Evolutionary conservation across 2,797 vertebrate genomes (phyloP).

Genomic region (Xenopus petersii): DNA sequence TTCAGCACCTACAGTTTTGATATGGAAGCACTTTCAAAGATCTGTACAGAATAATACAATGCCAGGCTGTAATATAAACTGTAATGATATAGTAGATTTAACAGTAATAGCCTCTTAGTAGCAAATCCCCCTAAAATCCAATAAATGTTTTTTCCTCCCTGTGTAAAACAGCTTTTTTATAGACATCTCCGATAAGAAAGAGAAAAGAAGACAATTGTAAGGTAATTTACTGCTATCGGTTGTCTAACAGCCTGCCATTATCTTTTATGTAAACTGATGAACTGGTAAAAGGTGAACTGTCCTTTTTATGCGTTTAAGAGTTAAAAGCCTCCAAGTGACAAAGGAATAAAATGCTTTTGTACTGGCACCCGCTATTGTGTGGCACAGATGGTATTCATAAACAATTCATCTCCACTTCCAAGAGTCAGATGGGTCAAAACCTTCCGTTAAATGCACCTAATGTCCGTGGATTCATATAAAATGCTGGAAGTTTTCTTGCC

Average conservation of each 20-base stretch:
- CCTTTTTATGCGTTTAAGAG: conserved; percentile 42
- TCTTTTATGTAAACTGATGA: conserved; percentile 6
- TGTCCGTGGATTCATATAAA: conserved; percentile 40
- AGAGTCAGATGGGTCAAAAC: conserved; percentile 38
- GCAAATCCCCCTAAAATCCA: conserved; percentile 8
- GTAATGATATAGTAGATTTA: background rate
- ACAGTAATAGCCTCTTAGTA: conserved; percentile 3
- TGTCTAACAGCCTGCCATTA: conserved; percentile 9
- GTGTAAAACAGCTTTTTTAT: background rate
- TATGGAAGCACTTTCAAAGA: conserved; percentile 12
- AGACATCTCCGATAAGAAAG: background rate
- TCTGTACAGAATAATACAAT: background rate
- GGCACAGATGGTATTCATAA: conserved; percentile 28
- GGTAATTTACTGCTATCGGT: conserved; percentile 16
- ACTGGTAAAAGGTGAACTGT: conserved; percentile 20
- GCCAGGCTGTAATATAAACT: conserved; percentile 6
- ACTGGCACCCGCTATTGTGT: conserved; percentile 33
- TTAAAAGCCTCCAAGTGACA: conserved; percentile 45
- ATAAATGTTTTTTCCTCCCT: background rate
- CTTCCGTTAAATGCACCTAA: conserved; percentile 43
- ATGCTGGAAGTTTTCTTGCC: conserved; percentile 35
- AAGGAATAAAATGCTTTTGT: conserved; percentile 43
- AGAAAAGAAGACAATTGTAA: conserved; percentile 2
- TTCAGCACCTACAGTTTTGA: background rate
- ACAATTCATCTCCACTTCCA: conserved; percentile 37